phyloP scores from a whole-genome alignment of 2,888 invertebrate species.

The Mythimna vitellina region DNA sequence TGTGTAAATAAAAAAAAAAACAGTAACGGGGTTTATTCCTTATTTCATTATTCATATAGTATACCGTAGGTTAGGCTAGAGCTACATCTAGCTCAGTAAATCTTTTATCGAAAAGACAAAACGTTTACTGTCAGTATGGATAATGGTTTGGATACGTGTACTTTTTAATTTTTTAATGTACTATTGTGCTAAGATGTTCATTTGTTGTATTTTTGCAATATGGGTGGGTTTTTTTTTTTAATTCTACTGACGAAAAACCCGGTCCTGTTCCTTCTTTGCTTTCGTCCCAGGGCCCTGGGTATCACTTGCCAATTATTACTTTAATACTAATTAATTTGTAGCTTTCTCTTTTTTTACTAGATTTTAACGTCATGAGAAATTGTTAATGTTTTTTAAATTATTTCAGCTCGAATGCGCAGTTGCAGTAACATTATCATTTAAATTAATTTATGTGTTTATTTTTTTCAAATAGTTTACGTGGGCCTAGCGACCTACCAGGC shows the following conservation, averaged over 20 bases:
- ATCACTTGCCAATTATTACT: too few species aligned
- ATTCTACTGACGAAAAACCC: too few species aligned
- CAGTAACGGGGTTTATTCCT: too few species aligned
- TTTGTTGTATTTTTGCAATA: constrained; percentile 2
- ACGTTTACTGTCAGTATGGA: background rate
- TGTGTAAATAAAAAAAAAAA: too few species aligned
- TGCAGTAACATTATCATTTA: background rate
- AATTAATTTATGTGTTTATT: background rate
- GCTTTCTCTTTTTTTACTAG: background rate
- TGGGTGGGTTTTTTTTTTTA: too few species aligned
- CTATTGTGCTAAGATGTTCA: background rate
- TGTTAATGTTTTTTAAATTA: background rate
- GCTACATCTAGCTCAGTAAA: too few species aligned
- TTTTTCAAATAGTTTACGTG: background rate
- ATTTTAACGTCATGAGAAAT: background rate
- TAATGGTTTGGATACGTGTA: too few species aligned
- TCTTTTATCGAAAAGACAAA: too few species aligned
- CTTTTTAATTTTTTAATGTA: background rate
- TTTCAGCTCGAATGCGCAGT: background rate
- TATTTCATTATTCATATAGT: too few species aligned
- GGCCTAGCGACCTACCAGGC: background rate
- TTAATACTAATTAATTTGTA: background rate
- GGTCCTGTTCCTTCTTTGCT: too few species aligned
- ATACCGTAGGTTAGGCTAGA: too few species aligned
- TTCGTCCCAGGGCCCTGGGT: too few species aligned